Conservation (phyloP, 2,888 invertebrate species). For the Laspeyria flexula region DNA sequence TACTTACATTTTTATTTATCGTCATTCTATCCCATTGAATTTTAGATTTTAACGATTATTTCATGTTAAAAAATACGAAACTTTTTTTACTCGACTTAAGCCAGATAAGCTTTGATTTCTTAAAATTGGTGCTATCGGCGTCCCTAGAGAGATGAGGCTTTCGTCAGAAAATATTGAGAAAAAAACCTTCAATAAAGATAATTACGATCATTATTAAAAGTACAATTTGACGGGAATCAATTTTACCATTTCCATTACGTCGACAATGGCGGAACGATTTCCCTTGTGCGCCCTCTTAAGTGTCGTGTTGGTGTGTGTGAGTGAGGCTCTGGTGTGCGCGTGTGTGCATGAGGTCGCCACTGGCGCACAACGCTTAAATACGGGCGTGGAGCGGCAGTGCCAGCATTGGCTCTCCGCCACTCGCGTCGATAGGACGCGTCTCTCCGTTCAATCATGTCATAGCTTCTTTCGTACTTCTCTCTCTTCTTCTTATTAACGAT, state of each 20-base stretch:
- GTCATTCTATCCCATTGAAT: constrained; percentile 50
- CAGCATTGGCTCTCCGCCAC: constrained; percentile 71
- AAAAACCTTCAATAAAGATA: constrained; percentile 68
- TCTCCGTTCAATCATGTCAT: constrained; percentile 67
- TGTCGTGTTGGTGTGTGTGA: constrained; percentile 47
- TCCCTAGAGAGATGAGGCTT: constrained; percentile 29
- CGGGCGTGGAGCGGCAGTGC: constrained; percentile 27
- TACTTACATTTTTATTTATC: constrained; percentile 70
- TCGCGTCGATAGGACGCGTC: constrained; percentile 62
- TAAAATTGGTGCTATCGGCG: constrained; percentile 38
- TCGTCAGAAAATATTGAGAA: constrained; percentile 35
- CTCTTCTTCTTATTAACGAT: constrained; percentile 70
- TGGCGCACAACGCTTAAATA: constrained; percentile 62
- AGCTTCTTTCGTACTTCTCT: constrained; percentile 61
- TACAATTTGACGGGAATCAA: constrained; percentile 77
- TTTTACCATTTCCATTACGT: constrained; percentile 76
- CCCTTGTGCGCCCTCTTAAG: constrained; percentile 73
- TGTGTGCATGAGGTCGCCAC: constrained; percentile 43
- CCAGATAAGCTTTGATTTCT: constrained; percentile 39
- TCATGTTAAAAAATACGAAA: constrained; percentile 51
- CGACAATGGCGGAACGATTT: constrained; percentile 79
- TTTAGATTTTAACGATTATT: constrained; percentile 56
- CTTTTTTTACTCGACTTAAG: constrained; percentile 11
- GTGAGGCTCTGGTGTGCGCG: constrained; percentile 16
- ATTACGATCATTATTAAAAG: constrained; percentile 78